These are phyloP conservation scores for Hirtodrosophila trivittata DNA, from an alignment of 2,888 invertebrate species.

Conservation along the genomic window DNA sequence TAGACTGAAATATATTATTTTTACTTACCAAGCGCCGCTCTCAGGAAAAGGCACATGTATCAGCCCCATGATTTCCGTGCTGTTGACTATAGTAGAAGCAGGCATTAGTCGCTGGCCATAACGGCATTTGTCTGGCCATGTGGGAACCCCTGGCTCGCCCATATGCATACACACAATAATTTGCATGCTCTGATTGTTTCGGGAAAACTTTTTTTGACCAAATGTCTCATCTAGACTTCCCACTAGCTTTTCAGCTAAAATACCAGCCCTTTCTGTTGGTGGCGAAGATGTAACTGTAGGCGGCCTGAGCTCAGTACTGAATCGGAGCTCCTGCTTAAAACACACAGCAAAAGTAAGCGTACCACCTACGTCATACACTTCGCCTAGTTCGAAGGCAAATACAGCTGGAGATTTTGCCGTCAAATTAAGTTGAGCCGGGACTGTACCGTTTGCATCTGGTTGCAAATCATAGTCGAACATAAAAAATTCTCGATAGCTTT, in stretches of 20 bases:
- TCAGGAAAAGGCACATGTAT: constrained; percentile 92
- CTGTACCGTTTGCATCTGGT: constrained; percentile 86
- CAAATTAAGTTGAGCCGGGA: constrained; percentile 88
- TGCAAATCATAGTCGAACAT: constrained; percentile 90
- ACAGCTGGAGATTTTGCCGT: constrained; percentile 87
- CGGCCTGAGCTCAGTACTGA: constrained; percentile 58
- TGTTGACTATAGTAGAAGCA: constrained; percentile 87
- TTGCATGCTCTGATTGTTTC: constrained; percentile 83
- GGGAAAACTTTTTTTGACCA: constrained; percentile 47
- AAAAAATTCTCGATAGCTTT: constrained; percentile 90
- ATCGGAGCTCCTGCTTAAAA: constrained; percentile 85
- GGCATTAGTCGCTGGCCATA: constrained; percentile 85
- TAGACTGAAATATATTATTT: no score
- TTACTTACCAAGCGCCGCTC: constrained; percentile 89
- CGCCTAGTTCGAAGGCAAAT: constrained; percentile 88
- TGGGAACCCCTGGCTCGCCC: constrained; percentile 86
- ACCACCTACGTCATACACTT: constrained; percentile 91
- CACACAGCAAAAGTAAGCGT: constrained; percentile 89
- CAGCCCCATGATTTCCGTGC: constrained; percentile 87
- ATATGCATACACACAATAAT: constrained; percentile 87
- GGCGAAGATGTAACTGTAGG: constrained; percentile 54
- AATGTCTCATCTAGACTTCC: constrained; percentile 57
- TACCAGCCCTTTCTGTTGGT: constrained; percentile 69
- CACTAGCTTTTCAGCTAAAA: constrained; percentile 81
- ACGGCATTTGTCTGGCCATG: constrained; percentile 87